phyloP scores from a whole-genome alignment of 2,888 invertebrate genomes.

The Axea sp. region DNA sequence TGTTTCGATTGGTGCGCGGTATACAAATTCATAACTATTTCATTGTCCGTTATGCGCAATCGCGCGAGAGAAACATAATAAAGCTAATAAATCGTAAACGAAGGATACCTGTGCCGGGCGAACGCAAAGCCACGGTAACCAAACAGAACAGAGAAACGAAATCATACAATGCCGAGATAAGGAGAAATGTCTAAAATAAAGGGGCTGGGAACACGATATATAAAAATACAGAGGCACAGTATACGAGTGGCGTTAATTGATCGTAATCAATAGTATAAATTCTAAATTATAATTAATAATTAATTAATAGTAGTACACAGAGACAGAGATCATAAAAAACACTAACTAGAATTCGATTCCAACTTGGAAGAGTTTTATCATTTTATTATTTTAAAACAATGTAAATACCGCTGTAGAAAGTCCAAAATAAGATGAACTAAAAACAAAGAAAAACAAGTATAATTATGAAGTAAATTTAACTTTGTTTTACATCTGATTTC shows the following conservation, averaged over 20 bases:
- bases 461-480: slow-evolving; percentile 4
- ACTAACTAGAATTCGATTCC: slow-evolving; percentile 78
- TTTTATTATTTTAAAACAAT: slow-evolving; percentile 70
- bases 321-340: slow-evolving; percentile 80
- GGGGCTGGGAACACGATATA: slow-evolving; percentile 67
- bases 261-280: slow-evolving; percentile 67
- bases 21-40: slow-evolving; percentile 18
- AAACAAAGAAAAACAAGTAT: slow-evolving; percentile 68
- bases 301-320: slow-evolving; percentile 75
- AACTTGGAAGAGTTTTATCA: slow-evolving; percentile 72
- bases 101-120: slow-evolving; percentile 30
- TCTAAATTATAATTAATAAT: slow-evolving; percentile 72
- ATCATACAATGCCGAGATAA: slow-evolving; percentile 49
- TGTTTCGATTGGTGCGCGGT: slow-evolving; percentile 36
- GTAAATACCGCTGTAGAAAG: slow-evolving; percentile 68
- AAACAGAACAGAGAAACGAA: slow-evolving; percentile 30
- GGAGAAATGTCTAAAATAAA: slow-evolving; percentile 50
- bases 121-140: slow-evolving; percentile 36
- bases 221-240: slow-evolving; percentile 73
- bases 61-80: slow-evolving; percentile 65
- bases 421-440: slow-evolving; percentile 62
- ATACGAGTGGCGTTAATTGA: slow-evolving; percentile 69
- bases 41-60: slow-evolving; percentile 63
- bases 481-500: slow-evolving; percentile 67
- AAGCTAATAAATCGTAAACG: slow-evolving; percentile 47